These are phyloP conservation scores for Actinernus sp. DNA, from an alignment of 92 coral and sea anemone genomes.

Conservation along the genomic window DNA sequence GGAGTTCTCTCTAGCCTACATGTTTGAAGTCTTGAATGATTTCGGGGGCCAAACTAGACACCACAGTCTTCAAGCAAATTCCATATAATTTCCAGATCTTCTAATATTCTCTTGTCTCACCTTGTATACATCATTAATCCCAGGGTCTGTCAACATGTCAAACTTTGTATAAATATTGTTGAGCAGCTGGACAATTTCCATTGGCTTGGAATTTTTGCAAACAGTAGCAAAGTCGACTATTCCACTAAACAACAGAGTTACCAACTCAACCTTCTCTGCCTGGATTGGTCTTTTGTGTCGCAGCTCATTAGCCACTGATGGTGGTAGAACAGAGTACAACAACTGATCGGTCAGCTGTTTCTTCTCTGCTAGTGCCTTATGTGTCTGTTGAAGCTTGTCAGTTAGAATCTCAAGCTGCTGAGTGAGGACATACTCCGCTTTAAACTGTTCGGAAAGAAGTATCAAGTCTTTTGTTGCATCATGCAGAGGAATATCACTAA, in stretches of 20 bases:
- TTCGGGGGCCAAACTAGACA: too few relatives aligned
- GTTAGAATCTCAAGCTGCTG: constrained; percentile 85
- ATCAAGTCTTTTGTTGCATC: constrained; percentile 87
- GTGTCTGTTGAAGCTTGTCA: constrained; percentile 86
- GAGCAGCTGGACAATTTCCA: constrained; percentile 85
- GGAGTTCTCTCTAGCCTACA: too few relatives aligned
- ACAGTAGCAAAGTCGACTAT: constrained; percentile 82
- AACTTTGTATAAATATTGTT: constrained; percentile 85
- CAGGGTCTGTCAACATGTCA: constrained; percentile 82
- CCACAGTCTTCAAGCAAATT: too few relatives aligned
- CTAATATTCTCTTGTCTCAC: too few relatives aligned
- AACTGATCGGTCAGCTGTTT: constrained; percentile 88
- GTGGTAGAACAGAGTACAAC: constrained; percentile 84
- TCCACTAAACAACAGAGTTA: constrained; percentile 85
- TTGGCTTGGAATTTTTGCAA: constrained; percentile 78
- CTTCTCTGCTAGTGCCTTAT: constrained; percentile 84
- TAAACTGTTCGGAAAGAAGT: constrained; percentile 87
- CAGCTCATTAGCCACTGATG: constrained; percentile 89
- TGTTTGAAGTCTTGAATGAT: too few relatives aligned
- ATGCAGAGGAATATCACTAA: constrained; percentile 93
- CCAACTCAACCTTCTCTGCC: constrained; percentile 92
- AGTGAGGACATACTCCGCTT: constrained; percentile 85
- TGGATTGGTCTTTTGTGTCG: constrained; percentile 87
- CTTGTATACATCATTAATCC: constrained; percentile 91
- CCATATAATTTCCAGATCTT: too few relatives aligned